These are phyloP conservation scores for Deilephila porcellus DNA, from an alignment of 2,888 invertebrate genomes.

Conservation along the genomic window DNA sequence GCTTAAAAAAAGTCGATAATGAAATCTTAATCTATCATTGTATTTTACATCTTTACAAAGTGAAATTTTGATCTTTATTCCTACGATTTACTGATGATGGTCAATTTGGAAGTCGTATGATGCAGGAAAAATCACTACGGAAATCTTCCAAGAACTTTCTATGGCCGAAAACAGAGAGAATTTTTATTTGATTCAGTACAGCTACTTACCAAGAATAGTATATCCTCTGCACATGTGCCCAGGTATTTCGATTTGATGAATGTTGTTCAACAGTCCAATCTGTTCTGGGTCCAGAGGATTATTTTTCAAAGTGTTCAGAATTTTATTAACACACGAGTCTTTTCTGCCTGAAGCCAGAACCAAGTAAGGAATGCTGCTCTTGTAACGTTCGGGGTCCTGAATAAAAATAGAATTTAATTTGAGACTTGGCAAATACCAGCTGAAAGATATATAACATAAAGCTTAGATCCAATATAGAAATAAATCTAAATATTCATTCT, in stretches of 20 bases:
- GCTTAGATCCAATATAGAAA: background rate
- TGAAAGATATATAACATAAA: background rate
- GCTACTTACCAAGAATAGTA: conserved; percentile 69
- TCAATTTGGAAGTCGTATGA: too few relatives aligned
- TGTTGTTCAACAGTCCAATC: conserved; percentile 71
- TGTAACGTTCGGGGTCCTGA: conserved; percentile 54
- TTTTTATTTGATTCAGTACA: background rate
- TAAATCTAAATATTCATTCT: background rate
- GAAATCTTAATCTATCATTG: too few relatives aligned
- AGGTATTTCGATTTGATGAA: conserved; percentile 72
- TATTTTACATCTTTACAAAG: too few relatives aligned
- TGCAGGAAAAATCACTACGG: too few relatives aligned
- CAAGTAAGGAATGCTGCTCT: conserved; percentile 69
- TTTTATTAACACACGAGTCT: conserved; percentile 63
- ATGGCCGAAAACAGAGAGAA: background rate
- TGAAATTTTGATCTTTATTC: too few relatives aligned
- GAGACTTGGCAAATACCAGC: too few relatives aligned
- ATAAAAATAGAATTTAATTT: background rate
- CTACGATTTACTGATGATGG: too few relatives aligned
- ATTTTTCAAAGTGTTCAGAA: conserved; percentile 57
- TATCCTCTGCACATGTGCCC: conserved; percentile 87
- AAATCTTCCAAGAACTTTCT: background rate
- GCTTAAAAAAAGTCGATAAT: too few relatives aligned
- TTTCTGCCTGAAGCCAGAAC: conserved; percentile 84
- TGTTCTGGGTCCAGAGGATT: conserved; percentile 73